A percentile compares a stretch with the other conserved stretches of the same genome.
phyloP scores from a whole-genome alignment of 2,113 vertebrate genomes.

The Peucedramus taeniatus region DNA sequence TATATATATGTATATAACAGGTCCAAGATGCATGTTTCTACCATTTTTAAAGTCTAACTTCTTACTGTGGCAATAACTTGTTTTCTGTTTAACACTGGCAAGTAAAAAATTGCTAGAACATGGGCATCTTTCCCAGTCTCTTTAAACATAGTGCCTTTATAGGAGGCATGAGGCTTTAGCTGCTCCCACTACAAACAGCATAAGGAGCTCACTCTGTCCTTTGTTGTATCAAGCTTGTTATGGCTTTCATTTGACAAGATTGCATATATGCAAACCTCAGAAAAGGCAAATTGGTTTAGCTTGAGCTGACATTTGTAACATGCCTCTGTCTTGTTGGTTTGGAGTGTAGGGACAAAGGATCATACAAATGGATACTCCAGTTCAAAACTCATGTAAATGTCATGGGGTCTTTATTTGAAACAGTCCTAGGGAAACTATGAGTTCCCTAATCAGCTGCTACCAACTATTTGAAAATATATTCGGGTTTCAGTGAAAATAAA shows the following conservation, averaged over 20 bases:
- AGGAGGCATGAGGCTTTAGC: neutral
- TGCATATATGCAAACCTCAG: neutral
- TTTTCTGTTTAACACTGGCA: conserved; percentile 2
- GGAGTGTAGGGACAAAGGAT: neutral
- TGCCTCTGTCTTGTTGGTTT: neutral
- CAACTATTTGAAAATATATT: neutral
- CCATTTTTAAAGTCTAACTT: neutral
- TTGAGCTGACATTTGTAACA: neutral
- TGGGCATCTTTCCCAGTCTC: conserved; percentile 36
- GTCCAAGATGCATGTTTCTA: neutral
- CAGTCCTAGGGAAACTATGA: neutral
- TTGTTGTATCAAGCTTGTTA: conserved; percentile 16
- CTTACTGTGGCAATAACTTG: conserved; percentile 5
- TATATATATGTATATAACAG: neutral
- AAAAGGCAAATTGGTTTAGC: neutral
- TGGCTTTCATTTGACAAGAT: conserved; percentile 27
- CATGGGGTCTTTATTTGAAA: neutral
- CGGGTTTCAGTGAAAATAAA: neutral
- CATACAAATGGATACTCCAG: neutral
- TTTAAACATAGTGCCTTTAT: conserved; percentile 29
- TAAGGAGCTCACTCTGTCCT: conserved; percentile 42
- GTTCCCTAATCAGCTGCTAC: neutral
- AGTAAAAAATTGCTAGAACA: conserved; percentile 22
- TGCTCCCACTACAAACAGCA: conserved; percentile 36
- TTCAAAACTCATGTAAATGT: neutral